These are phyloP conservation scores for Erinaceus europaeus DNA, from an alignment of 2,113 vertebrate species.

Conservation along the genomic window DNA sequence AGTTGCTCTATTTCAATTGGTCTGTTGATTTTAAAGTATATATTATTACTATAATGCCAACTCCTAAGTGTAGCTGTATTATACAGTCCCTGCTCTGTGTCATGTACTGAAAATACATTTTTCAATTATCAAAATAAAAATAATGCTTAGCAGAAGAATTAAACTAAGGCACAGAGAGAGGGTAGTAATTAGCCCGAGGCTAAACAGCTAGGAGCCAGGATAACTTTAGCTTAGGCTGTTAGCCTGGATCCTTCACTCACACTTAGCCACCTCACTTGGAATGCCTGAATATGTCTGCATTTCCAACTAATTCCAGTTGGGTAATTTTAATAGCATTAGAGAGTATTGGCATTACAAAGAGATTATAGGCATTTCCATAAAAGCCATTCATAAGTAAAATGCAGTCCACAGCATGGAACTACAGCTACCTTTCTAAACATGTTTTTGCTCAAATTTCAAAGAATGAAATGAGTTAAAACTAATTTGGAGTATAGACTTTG, in stretches of 20 bases:
- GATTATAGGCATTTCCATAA: neutral
- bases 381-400: neutral
- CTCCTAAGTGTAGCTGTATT: neutral
- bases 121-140: neutral
- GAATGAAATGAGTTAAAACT: neutral
- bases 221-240: neutral
- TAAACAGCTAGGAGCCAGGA: neutral
- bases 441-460: neutral
- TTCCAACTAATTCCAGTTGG: neutral
- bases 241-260: neutral
- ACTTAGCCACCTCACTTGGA: neutral
- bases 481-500: constrained; percentile 1
- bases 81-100: neutral
- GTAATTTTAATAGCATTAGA: neutral
- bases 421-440: neutral
- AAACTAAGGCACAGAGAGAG: too few species aligned
- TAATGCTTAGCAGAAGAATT: constrained; percentile 1
- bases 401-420: neutral
- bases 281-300: neutral
- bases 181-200: neutral
- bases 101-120: neutral
- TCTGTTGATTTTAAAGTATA: neutral
- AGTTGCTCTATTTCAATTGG: neutral
- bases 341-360: neutral
- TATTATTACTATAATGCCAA: neutral